Base-by-base conservation (phyloP, 1,140 invertebrate genomes). In the Samia ricini region DNA sequence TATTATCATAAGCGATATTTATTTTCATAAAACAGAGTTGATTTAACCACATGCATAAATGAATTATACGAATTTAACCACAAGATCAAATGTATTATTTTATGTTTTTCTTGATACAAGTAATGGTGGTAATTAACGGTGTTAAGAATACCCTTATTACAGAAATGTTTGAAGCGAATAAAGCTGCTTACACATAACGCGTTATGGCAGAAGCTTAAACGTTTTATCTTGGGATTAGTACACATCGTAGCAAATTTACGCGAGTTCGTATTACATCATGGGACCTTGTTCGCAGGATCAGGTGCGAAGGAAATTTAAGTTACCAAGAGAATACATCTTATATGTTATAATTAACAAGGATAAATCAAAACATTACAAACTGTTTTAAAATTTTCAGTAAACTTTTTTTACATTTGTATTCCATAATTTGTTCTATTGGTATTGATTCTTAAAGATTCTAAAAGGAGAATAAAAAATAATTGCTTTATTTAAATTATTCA, bases 171-270 rank as follows among this genome's bases (percentile, higher is more conserved):
- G 76, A 72, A 79, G 69, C 72, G 77, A 83, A 81, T 84, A 83
- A 87, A 84, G 80, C 75, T 77, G 78, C 77, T 81, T 85, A 79
- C 81, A 79, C 71, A 74, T 69, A 76, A 81, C 78, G 79, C 75
- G 76, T 74, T 77, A 78, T 74, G 77, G 73, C 76, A 77, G 71
- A 66, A 74, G 82, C 81, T 87, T 84, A 84, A 80, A 71, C 77
- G 77, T 81, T 83, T 87, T 87, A 85, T 80, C 81, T 83, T 60
- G 62, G 83, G 83, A 85, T 88, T 88, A 85, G 78, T 83, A 81
- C 75, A 84, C 75, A 83, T 83, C 76, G 71, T 69, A 75, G 72
- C 85, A 83, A 88, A 85, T 85, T 88, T 88, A 84, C 81, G 83
- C 76, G 83, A 85, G 81, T 85, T 72, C 63, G 76, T 68, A 72